A percentile compares a stretch with the other conserved stretches of the same genome.
phyloP scores from a whole-genome alignment of 2,113 vertebrate genomes.

The Ranitomeya imitator region DNA sequence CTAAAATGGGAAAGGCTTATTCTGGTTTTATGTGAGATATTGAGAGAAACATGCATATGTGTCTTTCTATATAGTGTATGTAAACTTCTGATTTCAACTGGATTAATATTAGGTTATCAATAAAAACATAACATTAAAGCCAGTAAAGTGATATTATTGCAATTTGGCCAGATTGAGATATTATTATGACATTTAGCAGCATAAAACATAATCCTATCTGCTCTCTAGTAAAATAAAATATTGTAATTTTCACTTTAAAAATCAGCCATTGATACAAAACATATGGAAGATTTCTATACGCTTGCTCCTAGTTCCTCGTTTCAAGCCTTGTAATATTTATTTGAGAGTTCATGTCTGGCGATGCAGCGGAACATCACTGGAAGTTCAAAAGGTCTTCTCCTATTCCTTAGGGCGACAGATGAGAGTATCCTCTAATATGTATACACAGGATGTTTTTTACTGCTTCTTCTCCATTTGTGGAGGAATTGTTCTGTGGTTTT shows the following conservation, averaged over 20 bases:
- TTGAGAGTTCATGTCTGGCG: neutral
- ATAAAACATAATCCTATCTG: neutral
- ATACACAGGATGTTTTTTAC: slow-evolving; percentile 35
- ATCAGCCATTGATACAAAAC: neutral
- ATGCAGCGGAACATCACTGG: neutral
- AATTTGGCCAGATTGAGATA: neutral
- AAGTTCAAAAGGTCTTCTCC: slow-evolving; percentile 14
- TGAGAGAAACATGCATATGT: no score
- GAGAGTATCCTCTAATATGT: neutral
- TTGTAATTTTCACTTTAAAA: neutral
- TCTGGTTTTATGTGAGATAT: no score
- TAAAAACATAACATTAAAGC: no score
- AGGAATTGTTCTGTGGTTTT: neutral
- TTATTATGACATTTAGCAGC: neutral
- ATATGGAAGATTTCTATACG: neutral
- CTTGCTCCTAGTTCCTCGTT: neutral
- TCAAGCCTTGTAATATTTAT: neutral
- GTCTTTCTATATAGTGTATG: no score
- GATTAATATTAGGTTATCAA: no score
- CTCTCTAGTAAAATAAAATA: neutral
- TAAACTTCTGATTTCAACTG: no score
- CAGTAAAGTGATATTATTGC: neutral
- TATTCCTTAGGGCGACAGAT: slow-evolving; percentile 23
- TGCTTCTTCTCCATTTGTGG: neutral
- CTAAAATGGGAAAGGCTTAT: no score